Base-by-base conservation (phyloP, 2,113 vertebrate species). In the Aphelocoma coerulescens region DNA sequence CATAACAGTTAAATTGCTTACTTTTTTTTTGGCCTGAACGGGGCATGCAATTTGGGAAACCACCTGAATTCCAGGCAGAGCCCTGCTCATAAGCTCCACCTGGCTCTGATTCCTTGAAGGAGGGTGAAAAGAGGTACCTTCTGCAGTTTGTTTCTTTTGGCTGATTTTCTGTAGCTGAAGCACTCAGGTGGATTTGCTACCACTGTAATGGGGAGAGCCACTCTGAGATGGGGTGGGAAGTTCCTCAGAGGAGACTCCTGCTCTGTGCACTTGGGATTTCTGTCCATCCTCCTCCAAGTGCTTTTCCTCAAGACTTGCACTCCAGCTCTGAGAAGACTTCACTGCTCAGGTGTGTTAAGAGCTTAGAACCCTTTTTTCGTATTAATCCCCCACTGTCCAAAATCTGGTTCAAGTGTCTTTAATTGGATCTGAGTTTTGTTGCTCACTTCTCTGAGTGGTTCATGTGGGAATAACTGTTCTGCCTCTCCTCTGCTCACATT, bases 391-490 rank as follows among this genome's bases (percentile, higher is more conserved):
- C 67, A 61, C 23, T 46, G 44, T 32, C 65, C 43, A 82, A 73
- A 83, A 43, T 51, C 26, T 58, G 62, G 49, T 44, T 41, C 16
- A 9, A 4, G 4, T 69, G 21, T 49, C n/a, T 72, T 62, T 78
- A 76, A 87, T 35, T 41, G 85, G 22, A 63, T 69, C 46, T 58
- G 75, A 33, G 39, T 88, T 86, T 81, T 49, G 10, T 46, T 66
- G 39, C 57, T 86, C 33, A 1, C 27, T 66, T 74, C 81, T 62
- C 3, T 49, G 74, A 74, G 81, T 33, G 71, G 63, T 33, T 59
- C 82, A 23, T 32, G 78, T 77, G 91, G 90, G 88, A 96, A 89
- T 95, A 91, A 67, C 72, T 32, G 55, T 80, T 89, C 62, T 93
- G 77, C 48, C 32, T 52, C 57, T 80, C 68, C 55, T 67, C 62